A percentile compares a stretch with the other conserved stretches of the same genome.
These are phyloP conservation scores for Bugula neritina DNA, from an alignment of 2,888 invertebrate genomes.

Conservation along the genomic window DNA sequence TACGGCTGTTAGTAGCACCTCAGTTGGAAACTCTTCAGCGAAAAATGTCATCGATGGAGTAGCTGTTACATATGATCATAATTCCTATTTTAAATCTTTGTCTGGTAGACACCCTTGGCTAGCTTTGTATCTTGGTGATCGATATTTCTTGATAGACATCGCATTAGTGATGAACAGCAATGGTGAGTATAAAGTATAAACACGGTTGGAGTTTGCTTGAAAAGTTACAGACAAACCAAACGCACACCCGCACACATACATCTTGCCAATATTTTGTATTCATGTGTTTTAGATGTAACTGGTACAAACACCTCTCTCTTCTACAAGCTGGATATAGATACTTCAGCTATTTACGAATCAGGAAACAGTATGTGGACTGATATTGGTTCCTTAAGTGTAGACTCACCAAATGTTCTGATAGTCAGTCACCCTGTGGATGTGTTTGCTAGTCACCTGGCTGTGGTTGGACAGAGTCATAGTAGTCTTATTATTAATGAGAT, in stretches of 20 bases:
- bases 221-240: no score
- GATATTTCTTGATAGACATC: neutral
- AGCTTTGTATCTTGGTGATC: neutral
- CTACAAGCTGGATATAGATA: neutral
- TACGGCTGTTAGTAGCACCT: neutral
- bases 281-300: no score
- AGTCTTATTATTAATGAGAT: neutral
- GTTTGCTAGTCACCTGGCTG: neutral
- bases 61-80: neutral
- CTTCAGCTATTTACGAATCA: neutral
- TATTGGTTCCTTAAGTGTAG: neutral
- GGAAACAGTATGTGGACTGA: neutral
- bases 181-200: neutral
- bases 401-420: neutral
- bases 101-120: neutral
- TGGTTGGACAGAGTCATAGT: neutral
- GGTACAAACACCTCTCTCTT: no score
- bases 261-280: no score
- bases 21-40: neutral
- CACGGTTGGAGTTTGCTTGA: no score
- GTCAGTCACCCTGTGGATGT: neutral
- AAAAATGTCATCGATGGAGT: neutral
- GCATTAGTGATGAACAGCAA: neutral
- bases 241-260: no score
- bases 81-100: neutral